Evolutionary conservation across 2,113 vertebrate genomes (phyloP), one percentile per base, ranked within the genome.

Genomic region (Ageneiosus marmoratus): DNA sequence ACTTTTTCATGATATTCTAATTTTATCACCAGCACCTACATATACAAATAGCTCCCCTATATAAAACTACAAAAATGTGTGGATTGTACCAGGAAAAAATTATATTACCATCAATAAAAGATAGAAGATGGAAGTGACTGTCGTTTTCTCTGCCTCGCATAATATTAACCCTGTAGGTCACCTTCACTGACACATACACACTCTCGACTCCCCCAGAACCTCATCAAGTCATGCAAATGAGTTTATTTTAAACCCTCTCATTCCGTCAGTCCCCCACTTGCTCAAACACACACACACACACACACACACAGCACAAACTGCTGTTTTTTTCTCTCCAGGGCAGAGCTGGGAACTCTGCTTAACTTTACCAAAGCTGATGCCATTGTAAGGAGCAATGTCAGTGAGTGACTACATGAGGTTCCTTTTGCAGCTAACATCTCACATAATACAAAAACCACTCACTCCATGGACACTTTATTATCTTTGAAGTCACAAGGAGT

Each of bases 171-270:
- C 76, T 74, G 67, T 10, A 50, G 81, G 85, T 84, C 85, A 87
- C 85, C 82, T 86, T 84, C 73, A 29, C 46, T 83, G 46, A 77
- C 60, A 83, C 72, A 77, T 53, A 37, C 81, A 80, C 50, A 37
- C 75, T 58, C 72, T 70, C 50, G 46, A 60, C 78, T 86, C 85
- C 22, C 58, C 65, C 63, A 58, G 79, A 81, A 77, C 84, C 84
- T 85, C 85, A 86, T 86, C 82, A 84, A 79, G 34, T 44, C 81
- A 85, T 85, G 81, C 80, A 85, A 85, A 87, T 85, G 86, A 80
- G 79, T 84, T 84, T 84, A 78, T 81, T 84, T 82, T 74, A 86
- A 84, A 84, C 79, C 77, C 41, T 70, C 76, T 44, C 75, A 72
- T 56, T 69, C 53, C 79, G 37, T 32, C 73, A 53, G 79, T 58